Base-by-base conservation (phyloP, 1,140 invertebrate species). In the Bombus pascuorum region DNA sequence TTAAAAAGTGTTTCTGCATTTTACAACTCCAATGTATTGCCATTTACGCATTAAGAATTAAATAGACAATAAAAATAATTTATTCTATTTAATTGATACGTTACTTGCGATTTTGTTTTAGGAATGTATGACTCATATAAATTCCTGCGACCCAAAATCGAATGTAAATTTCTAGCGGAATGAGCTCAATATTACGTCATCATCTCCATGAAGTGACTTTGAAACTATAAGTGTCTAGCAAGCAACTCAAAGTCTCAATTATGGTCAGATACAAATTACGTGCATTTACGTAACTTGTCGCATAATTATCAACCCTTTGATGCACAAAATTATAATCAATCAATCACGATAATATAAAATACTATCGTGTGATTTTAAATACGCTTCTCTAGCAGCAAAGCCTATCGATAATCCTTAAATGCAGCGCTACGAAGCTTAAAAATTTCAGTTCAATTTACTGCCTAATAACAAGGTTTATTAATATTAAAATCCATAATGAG, bases 111-210 rank as follows among this genome's bases (percentile, higher is more conserved):
- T 71, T 71, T 39, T 6, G 12, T 68, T 37, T 8, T 0, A 39
- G 22, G 22, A 68, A 68, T 2, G 25, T 28, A 39, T 10, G 66
- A 28, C 25, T 71, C 9, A 18, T 37, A 71, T 71, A 28, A 71
- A 71, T 28, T 28, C 25, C 10, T 71, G 5, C 13, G 22, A 39
- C 28, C 12, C 15, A n/a, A 73, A 72, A 32, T 5, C n/a, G n/a
- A 44, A n/a, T 18, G n/a, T 15, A n/a, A 73, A 74, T 74, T 74
- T 34, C n/a, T 47, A 74, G 22, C 32, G 22, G n/a, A 74, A 74
- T 47, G 18, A 25, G 5, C 47, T 47, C 39, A 32, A 74, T 47
- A 34, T 74, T 74, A 47, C 42, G 32, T 74, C 42, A 47, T 47
- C 18, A 5, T 32, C 15, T 74, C n/a, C 12, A 32, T 28, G 2